Evolutionary conservation across 2,888 invertebrate genomes (phyloP).

Genomic region (Tachina grossa): DNA sequence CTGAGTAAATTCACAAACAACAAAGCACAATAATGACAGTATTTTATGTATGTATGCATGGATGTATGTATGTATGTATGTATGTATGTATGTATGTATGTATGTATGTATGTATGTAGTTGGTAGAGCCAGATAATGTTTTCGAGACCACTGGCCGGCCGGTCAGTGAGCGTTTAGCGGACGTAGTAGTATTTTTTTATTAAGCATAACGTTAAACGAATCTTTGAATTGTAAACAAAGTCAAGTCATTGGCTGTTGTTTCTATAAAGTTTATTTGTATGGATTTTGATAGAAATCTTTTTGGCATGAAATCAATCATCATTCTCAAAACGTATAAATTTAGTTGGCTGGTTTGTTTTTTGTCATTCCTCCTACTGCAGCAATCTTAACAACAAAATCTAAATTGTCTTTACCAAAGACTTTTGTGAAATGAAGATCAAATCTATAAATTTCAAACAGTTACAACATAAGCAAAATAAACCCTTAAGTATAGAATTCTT

Average conservation of each 20-base stretch:
- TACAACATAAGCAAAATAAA: slow-evolving; percentile 44
- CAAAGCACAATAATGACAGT: slow-evolving; percentile 44
- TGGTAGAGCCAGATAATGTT: slow-evolving; percentile 42
- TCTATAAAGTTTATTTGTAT: slow-evolving; percentile 2
- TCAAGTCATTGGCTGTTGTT: slow-evolving; percentile 42
- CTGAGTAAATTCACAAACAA: slow-evolving; percentile 56
- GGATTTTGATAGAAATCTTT: slow-evolving; percentile 66
- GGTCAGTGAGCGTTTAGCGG: background rate
- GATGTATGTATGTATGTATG: background rate
- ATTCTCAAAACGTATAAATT: slow-evolving; percentile 64
- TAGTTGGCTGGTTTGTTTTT: slow-evolving; percentile 27
- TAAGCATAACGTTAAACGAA: background rate
- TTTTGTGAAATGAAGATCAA: slow-evolving; percentile 41
- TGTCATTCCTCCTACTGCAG: slow-evolving; percentile 42
- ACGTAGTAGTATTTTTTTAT: background rate
- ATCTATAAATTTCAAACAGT: slow-evolving; percentile 48
- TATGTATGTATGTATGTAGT: slow-evolving; percentile 11
- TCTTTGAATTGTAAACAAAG: background rate
- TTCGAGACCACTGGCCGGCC: background rate
- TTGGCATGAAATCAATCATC: slow-evolving; percentile 71
- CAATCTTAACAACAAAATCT: slow-evolving; percentile 57
- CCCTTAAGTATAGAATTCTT: slow-evolving; percentile 49
- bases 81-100: slow-evolving; percentile 35
- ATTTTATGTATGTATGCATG: slow-evolving; percentile 42
- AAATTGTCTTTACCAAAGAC: slow-evolving; percentile 47